Conservation (phyloP, 2,113 vertebrate genomes). For the Chrysochloris asiatica region DNA sequence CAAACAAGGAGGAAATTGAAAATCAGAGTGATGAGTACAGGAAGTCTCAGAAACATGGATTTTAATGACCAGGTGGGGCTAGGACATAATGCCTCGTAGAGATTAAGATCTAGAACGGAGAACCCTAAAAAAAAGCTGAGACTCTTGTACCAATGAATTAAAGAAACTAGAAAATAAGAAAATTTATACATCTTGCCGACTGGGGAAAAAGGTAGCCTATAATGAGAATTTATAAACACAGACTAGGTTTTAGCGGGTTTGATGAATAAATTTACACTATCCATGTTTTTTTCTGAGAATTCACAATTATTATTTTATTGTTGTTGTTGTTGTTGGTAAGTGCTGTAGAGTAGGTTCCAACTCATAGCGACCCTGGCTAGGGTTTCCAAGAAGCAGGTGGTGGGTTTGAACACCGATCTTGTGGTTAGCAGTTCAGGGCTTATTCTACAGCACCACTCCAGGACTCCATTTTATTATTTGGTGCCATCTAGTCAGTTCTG, state of each 20-base stretch:
- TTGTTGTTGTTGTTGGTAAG: background rate
- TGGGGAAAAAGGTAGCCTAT: background rate
- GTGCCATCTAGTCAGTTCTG: no score
- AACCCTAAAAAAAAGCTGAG: background rate
- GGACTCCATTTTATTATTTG: no score
- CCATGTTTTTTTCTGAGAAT: background rate
- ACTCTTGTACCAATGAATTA: background rate
- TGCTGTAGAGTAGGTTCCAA: no score
- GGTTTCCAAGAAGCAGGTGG: no score
- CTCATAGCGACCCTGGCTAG: no score
- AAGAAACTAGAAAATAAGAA: conserved; percentile 10
- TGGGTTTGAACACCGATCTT: no score
- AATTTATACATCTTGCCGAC: background rate
- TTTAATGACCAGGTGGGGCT: background rate
- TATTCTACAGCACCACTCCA: no score
- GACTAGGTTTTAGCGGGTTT: no score
- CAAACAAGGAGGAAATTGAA: conserved; percentile 6
- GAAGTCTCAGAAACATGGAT: background rate
- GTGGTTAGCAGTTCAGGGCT: no score
- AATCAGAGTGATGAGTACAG: background rate
- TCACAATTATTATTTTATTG: background rate
- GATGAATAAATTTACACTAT: background rate
- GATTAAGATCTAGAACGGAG: background rate
- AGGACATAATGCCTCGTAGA: background rate
- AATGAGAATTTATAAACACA: background rate